Evolutionary conservation across 2,888 invertebrate species (phyloP).

Genomic region (Drosophila paranaensis): DNA sequence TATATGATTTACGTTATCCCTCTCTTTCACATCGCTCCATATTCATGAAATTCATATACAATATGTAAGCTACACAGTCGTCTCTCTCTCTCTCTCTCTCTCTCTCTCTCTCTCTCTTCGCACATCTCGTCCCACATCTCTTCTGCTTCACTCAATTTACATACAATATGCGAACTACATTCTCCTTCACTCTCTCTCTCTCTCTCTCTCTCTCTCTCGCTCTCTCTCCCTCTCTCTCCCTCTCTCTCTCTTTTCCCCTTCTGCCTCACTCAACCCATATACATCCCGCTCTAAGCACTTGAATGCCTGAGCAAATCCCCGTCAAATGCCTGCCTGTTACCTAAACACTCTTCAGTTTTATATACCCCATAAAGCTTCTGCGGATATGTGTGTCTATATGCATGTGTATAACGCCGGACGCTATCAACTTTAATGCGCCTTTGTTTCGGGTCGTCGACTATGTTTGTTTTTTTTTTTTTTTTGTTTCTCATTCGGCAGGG

Average conservation of each 20-base stretch:
- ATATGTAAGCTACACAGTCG: too few relatives aligned
- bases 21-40: too few relatives aligned
- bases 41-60: too few relatives aligned
- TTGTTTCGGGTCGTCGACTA: conserved; percentile 54
- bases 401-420: conserved; percentile 43
- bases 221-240: not conserved
- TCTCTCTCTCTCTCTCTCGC: too few relatives aligned
- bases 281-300: not conserved
- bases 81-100: too few relatives aligned
- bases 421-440: conserved; percentile 75
- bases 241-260: not conserved
- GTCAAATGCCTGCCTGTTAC: not conserved
- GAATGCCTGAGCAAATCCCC: not conserved
- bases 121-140: too few relatives aligned
- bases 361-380: conserved; percentile 19
- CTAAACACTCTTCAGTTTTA: not conserved
- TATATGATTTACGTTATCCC: too few relatives aligned
- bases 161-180: too few relatives aligned
- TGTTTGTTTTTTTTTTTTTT: conserved; percentile 16
- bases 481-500: conserved; percentile 16
- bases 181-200: too few relatives aligned
- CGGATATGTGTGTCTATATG: conserved; percentile 5
- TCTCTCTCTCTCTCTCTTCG: too few relatives aligned
- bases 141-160: too few relatives aligned
- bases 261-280: not conserved